phyloP scores from a whole-genome alignment of 2,888 invertebrate species.

The Heliconius erato region DNA sequence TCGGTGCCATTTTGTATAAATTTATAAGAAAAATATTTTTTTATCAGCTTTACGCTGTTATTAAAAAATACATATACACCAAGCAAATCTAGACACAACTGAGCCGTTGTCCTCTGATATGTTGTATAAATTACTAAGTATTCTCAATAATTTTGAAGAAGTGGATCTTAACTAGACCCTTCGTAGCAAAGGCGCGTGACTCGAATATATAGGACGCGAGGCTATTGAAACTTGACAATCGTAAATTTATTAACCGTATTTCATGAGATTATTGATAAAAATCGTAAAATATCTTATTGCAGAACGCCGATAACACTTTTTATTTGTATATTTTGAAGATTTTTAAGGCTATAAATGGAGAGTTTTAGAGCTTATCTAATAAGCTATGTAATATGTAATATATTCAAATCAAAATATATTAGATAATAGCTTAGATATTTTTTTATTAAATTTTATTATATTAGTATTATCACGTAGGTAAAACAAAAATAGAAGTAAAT shows the following conservation, averaged over 20 bases:
- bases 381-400: too few relatives aligned
- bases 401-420: too few relatives aligned
- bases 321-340: not conserved
- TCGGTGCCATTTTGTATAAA: too few relatives aligned
- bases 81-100: not conserved
- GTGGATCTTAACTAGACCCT: constrained; percentile 29
- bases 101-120: not conserved
- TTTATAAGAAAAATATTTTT: too few relatives aligned
- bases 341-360: not conserved
- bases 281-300: constrained; percentile 19
- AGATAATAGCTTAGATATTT: too few relatives aligned
- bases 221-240: constrained; percentile 30
- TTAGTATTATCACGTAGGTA: too few relatives aligned
- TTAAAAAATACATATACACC: not conserved
- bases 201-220: constrained; percentile 16
- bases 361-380: not conserved
- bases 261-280: constrained; percentile 29
- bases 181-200: constrained; percentile 36
- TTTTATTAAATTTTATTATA: too few relatives aligned
- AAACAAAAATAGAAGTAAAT: not conserved
- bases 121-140: constrained; percentile 11
- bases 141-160: constrained; percentile 21
- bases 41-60: too few relatives aligned
- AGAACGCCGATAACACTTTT: not conserved
- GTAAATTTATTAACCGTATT: constrained; percentile 25